A percentile compares a stretch with the other conserved stretches of the same genome.
These are phyloP conservation scores for Antheraea pernyi DNA, from an alignment of 1,140 invertebrate genomes.

Conservation along the genomic window DNA sequence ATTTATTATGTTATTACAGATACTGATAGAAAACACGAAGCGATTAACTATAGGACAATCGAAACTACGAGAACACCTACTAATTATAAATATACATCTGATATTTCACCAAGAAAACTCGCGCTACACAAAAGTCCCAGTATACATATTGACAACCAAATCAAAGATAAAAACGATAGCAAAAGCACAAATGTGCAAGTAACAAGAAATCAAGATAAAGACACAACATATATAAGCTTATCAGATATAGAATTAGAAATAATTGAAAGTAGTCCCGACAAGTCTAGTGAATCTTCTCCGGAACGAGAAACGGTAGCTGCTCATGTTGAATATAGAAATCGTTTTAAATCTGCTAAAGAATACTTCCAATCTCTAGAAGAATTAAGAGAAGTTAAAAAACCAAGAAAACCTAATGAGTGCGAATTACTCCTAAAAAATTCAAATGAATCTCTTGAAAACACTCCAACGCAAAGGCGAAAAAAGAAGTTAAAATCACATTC, in stretches of 20 bases:
- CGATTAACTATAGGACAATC: not conserved
- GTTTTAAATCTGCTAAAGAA: constrained; percentile 70
- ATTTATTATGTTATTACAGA: constrained; percentile 24
- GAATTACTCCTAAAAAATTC: constrained; percentile 52
- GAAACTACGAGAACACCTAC: constrained; percentile 13
- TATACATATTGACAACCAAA: constrained; percentile 18
- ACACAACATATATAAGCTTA: constrained; percentile 51
- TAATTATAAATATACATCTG: constrained; percentile 11
- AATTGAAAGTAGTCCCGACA: constrained; percentile 50
- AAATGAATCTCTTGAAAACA: constrained; percentile 56
- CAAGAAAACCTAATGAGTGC: constrained; percentile 60
- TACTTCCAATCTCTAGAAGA: constrained; percentile 75
- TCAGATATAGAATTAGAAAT: constrained; percentile 72
- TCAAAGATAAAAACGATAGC: constrained; percentile 24
- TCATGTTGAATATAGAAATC: constrained; percentile 65
- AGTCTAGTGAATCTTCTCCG: constrained; percentile 37
- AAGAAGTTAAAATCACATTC: constrained; percentile 61
- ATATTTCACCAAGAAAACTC: constrained; percentile 22
- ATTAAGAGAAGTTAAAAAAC: constrained; percentile 51
- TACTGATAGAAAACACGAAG: constrained; percentile 21
- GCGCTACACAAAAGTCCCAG: constrained; percentile 21
- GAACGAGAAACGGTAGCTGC: constrained; percentile 37
- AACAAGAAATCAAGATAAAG: constrained; percentile 35
- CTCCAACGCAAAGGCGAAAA: constrained; percentile 44
- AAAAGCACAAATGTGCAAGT: constrained; percentile 39